phyloP scores from a whole-genome alignment of 2,888 invertebrate genomes.

The Graphium colonna region DNA sequence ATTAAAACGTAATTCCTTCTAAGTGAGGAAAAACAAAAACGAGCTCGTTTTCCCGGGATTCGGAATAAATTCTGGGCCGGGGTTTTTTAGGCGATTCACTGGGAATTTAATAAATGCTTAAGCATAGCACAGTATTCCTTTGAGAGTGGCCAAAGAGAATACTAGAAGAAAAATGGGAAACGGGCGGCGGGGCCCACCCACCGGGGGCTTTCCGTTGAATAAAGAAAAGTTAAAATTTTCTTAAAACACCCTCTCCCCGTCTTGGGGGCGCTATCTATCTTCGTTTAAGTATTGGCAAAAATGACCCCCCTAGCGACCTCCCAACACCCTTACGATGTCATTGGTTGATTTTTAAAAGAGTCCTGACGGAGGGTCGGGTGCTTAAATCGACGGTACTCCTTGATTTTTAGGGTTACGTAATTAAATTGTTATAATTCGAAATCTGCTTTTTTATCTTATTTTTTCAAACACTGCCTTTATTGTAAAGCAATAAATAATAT shows the following conservation, averaged over 20 bases:
- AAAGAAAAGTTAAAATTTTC: slow-evolving; percentile 80
- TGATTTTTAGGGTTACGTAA: slow-evolving; percentile 21
- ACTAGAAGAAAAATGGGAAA: slow-evolving; percentile 65
- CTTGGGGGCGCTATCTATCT: slow-evolving; percentile 67
- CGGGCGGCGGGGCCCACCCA: slow-evolving; percentile 35
- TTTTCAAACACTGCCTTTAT: too few relatives aligned
- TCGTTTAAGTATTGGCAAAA: slow-evolving; percentile 79
- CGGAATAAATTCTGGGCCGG: slow-evolving; percentile 17
- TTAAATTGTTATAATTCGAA: too few relatives aligned
- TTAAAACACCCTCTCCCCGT: slow-evolving; percentile 52
- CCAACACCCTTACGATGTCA: slow-evolving; percentile 55
- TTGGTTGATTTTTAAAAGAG: slow-evolving; percentile 58
- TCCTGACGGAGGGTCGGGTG: slow-evolving; percentile 32
- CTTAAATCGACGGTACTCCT: slow-evolving; percentile 25
- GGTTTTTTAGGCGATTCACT: slow-evolving; percentile 21
- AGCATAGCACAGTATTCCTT: slow-evolving; percentile 66
- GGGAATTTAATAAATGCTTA: slow-evolving; percentile 76
- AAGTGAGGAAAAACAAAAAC: slow-evolving; percentile 20
- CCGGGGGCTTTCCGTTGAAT: slow-evolving; percentile 52
- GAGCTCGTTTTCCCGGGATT: slow-evolving; percentile 18
- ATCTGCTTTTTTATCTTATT: too few relatives aligned
- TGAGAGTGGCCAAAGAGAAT: slow-evolving; percentile 74
- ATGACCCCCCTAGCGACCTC: slow-evolving; percentile 53
- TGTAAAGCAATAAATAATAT: too few relatives aligned
- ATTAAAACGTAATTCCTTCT: slow-evolving; percentile 21